Evolutionary conservation across 1,140 invertebrate genomes (phyloP).

Genomic region (Atta texana): DNA sequence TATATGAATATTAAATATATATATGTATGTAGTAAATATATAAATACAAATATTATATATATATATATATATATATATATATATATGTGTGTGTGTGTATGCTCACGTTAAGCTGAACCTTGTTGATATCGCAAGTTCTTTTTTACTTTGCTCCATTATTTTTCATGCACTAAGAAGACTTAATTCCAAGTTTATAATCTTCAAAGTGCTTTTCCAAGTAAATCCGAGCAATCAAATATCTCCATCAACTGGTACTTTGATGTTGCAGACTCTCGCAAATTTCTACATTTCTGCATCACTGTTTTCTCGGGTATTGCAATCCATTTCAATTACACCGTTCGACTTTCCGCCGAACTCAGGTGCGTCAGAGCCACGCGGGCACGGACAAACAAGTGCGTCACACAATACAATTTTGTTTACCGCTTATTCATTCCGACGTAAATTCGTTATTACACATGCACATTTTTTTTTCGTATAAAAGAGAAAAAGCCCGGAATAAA

Average conservation of each 20-base stretch:
- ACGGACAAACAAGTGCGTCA: slow-evolving; percentile 20
- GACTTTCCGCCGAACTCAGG: slow-evolving; percentile 6
- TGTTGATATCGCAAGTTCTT: neutral
- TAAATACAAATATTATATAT: too few species aligned
- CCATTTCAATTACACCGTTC: neutral
- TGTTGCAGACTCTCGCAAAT: neutral
- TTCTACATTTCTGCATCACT: neutral
- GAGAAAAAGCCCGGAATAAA: neutral
- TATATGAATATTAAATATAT: neutral
- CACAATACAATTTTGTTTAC: slow-evolving; percentile 36
- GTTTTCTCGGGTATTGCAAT: neutral
- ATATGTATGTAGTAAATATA: too few species aligned
- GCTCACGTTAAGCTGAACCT: too few species aligned
- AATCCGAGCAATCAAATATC: neutral
- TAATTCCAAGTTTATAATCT: slow-evolving; percentile 8
- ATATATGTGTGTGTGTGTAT: too few species aligned
- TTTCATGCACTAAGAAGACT: neutral
- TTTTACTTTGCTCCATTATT: neutral
- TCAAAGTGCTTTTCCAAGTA: neutral
- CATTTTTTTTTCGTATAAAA: slow-evolving; percentile 7
- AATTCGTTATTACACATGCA: neutral
- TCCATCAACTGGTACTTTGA: neutral
- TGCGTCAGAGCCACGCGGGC: slow-evolving; percentile 18
- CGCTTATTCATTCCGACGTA: slow-evolving; percentile 14
- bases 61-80: too few species aligned